A percentile compares a stretch with the other conserved stretches of the same genome.
Evolutionary conservation across 35 echinoderm and acorn worm genomes (phyloP).

Genomic region (Heliocidaris erythrogramma): DNA sequence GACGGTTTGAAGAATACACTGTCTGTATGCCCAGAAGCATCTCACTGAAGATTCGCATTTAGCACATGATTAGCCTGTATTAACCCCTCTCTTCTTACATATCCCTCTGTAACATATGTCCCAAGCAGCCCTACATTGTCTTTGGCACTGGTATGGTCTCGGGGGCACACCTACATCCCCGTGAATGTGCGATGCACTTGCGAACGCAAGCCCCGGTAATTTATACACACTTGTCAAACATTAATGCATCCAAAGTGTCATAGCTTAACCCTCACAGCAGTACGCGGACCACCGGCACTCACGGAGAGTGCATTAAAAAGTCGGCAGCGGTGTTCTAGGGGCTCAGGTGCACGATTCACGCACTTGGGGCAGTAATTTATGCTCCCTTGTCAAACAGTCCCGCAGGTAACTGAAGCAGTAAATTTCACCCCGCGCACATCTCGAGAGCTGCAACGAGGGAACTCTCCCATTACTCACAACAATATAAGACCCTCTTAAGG

Average conservation of each 20-base stretch:
- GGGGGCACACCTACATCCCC: neutral
- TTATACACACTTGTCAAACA: slow-evolving; percentile 35
- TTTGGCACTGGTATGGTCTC: neutral
- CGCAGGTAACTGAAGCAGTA: neutral
- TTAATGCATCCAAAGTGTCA: slow-evolving; percentile 6
- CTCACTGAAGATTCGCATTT: neutral
- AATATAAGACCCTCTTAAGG: slow-evolving; percentile 5
- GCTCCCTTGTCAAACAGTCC: neutral
- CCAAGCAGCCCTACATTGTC: neutral
- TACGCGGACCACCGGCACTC: neutral
- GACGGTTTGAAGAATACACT: neutral
- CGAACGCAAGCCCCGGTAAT: neutral
- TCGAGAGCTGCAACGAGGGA: neutral
- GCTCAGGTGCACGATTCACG: neutral
- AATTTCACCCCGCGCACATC: neutral
- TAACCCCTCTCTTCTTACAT: neutral
- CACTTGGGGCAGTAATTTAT: neutral
- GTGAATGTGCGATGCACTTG: neutral
- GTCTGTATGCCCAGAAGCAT: neutral
- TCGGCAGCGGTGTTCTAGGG: neutral
- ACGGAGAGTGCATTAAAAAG: neutral
- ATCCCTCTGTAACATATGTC: neutral
- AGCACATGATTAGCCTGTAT: neutral
- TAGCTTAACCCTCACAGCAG: neutral
- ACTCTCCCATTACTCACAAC: neutral